Conservation (phyloP, 2,797 vertebrate species). For the Alauda arvensis region DNA sequence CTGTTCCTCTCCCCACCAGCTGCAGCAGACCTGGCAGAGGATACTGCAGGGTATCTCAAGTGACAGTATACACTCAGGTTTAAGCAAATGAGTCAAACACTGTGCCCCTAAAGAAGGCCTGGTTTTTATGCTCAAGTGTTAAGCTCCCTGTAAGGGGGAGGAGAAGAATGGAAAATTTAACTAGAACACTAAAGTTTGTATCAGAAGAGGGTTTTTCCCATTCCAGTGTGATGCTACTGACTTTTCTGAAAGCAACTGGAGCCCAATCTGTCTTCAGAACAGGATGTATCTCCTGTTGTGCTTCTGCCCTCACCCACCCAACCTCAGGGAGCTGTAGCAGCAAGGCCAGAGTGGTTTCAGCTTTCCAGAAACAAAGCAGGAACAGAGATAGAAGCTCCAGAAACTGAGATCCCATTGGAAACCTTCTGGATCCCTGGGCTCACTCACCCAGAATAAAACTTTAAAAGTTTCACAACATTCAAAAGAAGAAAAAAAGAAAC, state of each 20-base stretch:
- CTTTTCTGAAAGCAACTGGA: neutral
- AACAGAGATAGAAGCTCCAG: neutral
- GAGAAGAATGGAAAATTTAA: neutral
- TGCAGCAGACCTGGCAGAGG: neutral
- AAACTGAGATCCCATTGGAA: neutral
- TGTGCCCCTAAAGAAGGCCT: conserved; percentile 11
- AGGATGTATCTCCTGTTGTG: neutral
- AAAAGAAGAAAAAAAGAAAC: neutral
- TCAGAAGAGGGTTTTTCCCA: neutral
- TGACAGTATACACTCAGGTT: neutral
- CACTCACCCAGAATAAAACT: neutral
- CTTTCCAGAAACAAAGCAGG: neutral
- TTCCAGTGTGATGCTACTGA: neutral
- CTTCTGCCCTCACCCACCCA: neutral
- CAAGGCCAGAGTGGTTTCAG: neutral
- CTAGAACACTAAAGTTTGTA: neutral
- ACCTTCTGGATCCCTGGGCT: neutral
- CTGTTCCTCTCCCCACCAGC: neutral
- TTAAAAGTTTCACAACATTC: neutral
- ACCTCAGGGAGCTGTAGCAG: neutral
- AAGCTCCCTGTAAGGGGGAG: neutral
- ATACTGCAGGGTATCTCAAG: neutral
- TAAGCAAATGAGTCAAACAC: neutral
- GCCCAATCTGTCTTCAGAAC: neutral
- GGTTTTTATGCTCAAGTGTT: neutral